Percentiles rank a stretch among this genome's conserved stretches.
These are phyloP conservation scores for Parnassius orleans DNA, from an alignment of 2,888 invertebrate species.

Conservation along the genomic window DNA sequence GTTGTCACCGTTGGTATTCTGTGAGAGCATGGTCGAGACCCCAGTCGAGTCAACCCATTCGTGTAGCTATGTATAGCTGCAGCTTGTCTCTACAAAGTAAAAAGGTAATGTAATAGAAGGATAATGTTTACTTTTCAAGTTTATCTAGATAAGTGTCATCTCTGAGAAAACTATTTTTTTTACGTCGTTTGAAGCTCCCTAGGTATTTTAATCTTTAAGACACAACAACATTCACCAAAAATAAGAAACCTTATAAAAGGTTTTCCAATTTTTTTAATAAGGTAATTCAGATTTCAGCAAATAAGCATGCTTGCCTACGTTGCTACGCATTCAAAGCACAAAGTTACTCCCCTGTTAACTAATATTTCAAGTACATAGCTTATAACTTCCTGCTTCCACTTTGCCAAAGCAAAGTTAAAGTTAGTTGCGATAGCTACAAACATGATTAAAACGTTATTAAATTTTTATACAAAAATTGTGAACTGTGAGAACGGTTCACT, in stretches of 20 bases:
- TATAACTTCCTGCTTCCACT: constrained; percentile 3
- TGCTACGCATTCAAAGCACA: constrained; percentile 2
- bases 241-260: too few relatives aligned
- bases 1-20: too few relatives aligned
- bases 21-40: too few relatives aligned
- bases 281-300: neutral
- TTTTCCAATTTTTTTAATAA: too few relatives aligned
- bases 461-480: neutral
- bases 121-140: too few relatives aligned
- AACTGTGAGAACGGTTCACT: neutral
- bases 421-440: constrained; percentile 3
- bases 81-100: too few relatives aligned
- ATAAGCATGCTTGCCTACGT: neutral
- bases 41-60: too few relatives aligned
- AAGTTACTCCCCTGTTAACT: constrained; percentile 10
- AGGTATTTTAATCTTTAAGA: neutral
- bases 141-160: too few relatives aligned
- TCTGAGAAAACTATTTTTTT: too few relatives aligned
- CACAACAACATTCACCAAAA: neutral
- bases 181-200: too few relatives aligned
- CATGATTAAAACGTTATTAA: constrained; percentile 14
- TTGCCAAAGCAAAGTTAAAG: constrained; percentile 8
- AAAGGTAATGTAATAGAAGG: too few relatives aligned
- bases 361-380: constrained; percentile 10
- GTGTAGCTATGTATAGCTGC: too few relatives aligned